phyloP scores from a whole-genome alignment of 2,113 vertebrate genomes.

The Actinemys pallida region DNA sequence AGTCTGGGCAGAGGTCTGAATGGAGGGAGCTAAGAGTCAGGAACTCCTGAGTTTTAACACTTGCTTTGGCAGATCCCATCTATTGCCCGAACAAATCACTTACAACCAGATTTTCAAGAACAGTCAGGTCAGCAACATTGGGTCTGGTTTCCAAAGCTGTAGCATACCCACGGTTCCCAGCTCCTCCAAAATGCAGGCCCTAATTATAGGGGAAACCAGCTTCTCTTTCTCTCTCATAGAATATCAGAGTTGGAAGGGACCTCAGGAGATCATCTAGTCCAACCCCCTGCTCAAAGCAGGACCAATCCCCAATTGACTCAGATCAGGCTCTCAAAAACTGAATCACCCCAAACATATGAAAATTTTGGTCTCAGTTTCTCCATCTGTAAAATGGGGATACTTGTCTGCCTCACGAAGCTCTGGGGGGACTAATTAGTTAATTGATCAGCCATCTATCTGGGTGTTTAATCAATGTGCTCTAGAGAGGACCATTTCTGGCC shows the following conservation, averaged over 20 bases:
- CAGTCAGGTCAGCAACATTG: neutral
- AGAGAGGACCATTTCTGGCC: neutral
- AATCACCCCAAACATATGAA: neutral
- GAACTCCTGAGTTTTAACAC: neutral
- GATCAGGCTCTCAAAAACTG: neutral
- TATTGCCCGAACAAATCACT: neutral
- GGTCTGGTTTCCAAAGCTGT: neutral
- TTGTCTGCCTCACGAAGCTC: neutral
- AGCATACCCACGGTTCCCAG: neutral
- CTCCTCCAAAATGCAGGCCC: neutral
- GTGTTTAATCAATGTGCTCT: neutral
- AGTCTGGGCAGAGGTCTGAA: fast-evolving
- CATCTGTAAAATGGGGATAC: neutral
- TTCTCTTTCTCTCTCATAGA: too few relatives aligned
- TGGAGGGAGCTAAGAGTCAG: neutral
- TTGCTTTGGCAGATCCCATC: neutral
- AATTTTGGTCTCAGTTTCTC: neutral
- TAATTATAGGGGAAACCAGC: neutral
- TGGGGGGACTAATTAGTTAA: neutral
- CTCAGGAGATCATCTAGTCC: too few relatives aligned
- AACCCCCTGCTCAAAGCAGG: too few relatives aligned
- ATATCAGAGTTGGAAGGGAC: too few relatives aligned
- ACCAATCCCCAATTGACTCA: neutral
- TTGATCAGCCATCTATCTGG: neutral
- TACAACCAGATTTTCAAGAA: neutral